These are phyloP conservation scores for Ophion ventricosus DNA, from an alignment of 2,888 invertebrate species.

Conservation along the genomic window DNA sequence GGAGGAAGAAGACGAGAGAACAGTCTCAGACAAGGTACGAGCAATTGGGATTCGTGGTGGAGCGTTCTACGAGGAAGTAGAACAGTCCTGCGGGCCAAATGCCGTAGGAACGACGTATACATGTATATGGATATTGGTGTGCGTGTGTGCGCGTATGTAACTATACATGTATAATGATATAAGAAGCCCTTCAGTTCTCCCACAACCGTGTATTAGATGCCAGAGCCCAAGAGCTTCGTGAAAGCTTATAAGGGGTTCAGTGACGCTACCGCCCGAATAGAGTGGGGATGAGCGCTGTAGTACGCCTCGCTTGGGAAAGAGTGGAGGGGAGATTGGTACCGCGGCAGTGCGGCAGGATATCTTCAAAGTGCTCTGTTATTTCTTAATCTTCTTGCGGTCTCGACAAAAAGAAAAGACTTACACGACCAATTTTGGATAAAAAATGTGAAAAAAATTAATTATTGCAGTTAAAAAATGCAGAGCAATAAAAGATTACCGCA, in stretches of 20 bases:
- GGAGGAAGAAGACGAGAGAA: background rate
- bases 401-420: background rate
- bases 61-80: conserved; percentile 10
- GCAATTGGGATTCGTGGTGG: conserved; percentile 15
- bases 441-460: background rate
- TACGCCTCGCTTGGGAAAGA: background rate
- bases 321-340: background rate
- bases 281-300: conserved; percentile 16
- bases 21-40: conserved; percentile 16
- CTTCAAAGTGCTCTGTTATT: background rate
- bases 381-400: background rate
- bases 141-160: background rate
- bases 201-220: conserved; percentile 22
- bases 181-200: conserved; percentile 3
- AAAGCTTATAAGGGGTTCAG: conserved; percentile 70
- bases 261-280: conserved; percentile 6
- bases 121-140: background rate
- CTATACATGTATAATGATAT: conserved; percentile 6
- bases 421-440: background rate
- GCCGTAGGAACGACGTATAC: background rate
- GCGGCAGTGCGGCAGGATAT: background rate
- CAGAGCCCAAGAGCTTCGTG: conserved; percentile 35
- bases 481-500: background rate
- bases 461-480: background rate
- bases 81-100: background rate